These are phyloP conservation scores for Archivesica marissinica DNA, from an alignment of 1,140 invertebrate species.

Conservation along the genomic window DNA sequence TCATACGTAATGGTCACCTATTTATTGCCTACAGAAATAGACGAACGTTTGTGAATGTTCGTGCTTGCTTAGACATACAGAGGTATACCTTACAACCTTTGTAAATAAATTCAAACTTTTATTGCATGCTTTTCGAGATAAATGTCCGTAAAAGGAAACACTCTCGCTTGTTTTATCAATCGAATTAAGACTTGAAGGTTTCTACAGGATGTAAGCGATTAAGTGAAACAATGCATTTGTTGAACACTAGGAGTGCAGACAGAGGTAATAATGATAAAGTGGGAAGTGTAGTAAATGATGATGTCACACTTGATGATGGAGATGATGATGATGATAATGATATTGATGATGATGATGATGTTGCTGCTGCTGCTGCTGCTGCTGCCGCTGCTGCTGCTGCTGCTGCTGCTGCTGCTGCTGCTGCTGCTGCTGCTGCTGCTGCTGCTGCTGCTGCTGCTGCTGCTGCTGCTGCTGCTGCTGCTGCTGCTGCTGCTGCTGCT, in stretches of 20 bases:
- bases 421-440: background rate
- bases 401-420: background rate
- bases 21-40: constrained; percentile 21
- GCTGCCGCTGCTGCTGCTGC: background rate
- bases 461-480: background rate
- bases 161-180: constrained; percentile 14
- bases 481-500: background rate
- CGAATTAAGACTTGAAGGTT: constrained; percentile 5
- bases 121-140: constrained; percentile 7
- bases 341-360: background rate
- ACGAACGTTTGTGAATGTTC: background rate
- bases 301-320: background rate
- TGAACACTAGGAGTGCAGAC: background rate
- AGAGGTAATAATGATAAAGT: background rate
- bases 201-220: background rate
- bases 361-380: background rate
- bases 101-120: constrained; percentile 13
- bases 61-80: background rate
- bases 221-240: background rate
- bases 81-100: background rate
- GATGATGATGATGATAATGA: background rate
- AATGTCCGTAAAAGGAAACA: constrained; percentile 15
- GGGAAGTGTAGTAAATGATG: background rate
- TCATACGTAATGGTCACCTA: background rate
- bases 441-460: background rate